Base-by-base conservation (phyloP, 2,113 vertebrate species). In the Alaudala cheleensis region DNA sequence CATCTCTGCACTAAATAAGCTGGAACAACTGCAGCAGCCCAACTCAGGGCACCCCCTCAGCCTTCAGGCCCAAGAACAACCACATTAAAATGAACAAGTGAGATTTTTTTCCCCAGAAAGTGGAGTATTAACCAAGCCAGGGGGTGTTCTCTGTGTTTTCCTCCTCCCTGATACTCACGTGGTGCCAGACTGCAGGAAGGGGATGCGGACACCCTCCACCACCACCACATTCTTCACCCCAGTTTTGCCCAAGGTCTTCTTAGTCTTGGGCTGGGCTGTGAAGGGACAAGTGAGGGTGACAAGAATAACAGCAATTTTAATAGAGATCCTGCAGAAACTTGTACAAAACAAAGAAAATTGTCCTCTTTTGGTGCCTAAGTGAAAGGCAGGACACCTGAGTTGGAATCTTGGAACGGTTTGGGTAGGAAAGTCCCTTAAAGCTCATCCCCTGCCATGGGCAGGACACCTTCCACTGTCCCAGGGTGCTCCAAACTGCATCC, bases 141-240 rank as follows among this genome's bases (percentile, higher is more conserved):
- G 54, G 5, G 6, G 23, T 40, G 29, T 14, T 89, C 13, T 9
- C 5, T 2, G 7, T 13, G 2, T 37, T 45, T 42, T 0, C 8
- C 19, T 17, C 19, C 71, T 12, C 18, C 58, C 14, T 28, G 20
- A 79, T 85, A 99, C 99, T 96, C 97, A 99, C 99, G 98, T 97
- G 82, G 99, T 99, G 96, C 99, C 99, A 21, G 99, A 99, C 95
- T 97, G 40, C 54, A 99, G 96, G 69, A 99, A 99, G 0, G 99
- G 99, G 17, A 98, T 99, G 50, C 99, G 98, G 57, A 99, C 99
- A 1, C 99, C 99, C 40, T 99, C 99, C 4, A 99, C 99, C 91
- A 99, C 97, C 14, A 99, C 99, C 0, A 99, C 95, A 74, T 99
- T 99, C 98, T 98, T 99, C 82, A 99, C 64, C 0, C 98, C 99